A percentile compares a stretch with the other conserved stretches of the same genome.
Conservation (phyloP, 2,797 vertebrate species). For the Salarias fasciatus region DNA sequence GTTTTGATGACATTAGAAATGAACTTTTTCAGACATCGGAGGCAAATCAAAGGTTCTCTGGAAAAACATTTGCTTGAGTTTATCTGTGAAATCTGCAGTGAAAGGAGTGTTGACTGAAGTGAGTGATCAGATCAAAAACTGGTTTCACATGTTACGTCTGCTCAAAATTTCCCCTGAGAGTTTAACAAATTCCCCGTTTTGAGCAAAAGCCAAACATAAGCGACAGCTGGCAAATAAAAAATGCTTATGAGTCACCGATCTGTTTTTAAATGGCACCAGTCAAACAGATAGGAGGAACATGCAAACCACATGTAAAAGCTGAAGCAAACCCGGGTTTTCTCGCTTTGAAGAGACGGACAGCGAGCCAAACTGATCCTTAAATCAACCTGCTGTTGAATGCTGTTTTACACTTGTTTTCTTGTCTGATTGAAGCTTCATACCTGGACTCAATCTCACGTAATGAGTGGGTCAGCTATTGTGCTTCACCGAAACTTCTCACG, state of each 20-base stretch:
- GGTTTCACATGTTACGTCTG: constrained; percentile 24
- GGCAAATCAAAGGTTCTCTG: background rate
- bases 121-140: constrained; percentile 22
- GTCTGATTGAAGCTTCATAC: too few species aligned
- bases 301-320: too few species aligned
- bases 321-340: background rate
- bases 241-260: constrained; percentile 42
- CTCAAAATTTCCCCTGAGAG: constrained; percentile 58
- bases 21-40: background rate
- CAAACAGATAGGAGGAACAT: background rate
- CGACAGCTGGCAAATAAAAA: constrained; percentile 2
- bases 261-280: constrained; percentile 8
- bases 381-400: too few species aligned
- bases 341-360: too few species aligned
- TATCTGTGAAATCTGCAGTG: background rate
- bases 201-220: constrained; percentile 36
- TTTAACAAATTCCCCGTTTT: constrained; percentile 57
- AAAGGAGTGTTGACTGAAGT: constrained; percentile 9
- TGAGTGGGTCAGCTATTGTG: background rate
- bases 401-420: too few species aligned
- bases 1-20: too few species aligned
- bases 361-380: too few species aligned
- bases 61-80: too few species aligned
- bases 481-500: background rate
- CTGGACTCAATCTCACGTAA: background rate